Evolutionary conservation across 2,797 vertebrate species (phyloP), one percentile per base, ranked within the genome.

Genomic region (Nyctalus aviator): DNA sequence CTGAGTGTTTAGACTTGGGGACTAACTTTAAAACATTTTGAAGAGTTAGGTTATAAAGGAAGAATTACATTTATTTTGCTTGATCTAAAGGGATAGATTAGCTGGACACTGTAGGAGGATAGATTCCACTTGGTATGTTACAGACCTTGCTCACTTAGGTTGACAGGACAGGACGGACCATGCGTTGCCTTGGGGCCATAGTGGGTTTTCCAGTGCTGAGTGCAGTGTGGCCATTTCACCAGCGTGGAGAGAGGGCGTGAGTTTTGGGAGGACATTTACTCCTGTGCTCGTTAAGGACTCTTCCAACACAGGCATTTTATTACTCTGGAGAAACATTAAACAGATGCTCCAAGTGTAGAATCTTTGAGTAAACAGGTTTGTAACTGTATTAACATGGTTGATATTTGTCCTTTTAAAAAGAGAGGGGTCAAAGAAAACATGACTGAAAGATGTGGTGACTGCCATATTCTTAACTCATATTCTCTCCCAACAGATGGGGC

Each of bases 401-500:
- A 30, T 76, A 18, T 23, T 85, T 96, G 8, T 72, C 35, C 11
- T 77, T 90, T 89, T 27, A 83, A 84, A 55, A 86, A 57, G 62
- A 55, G 53, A 84, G 55, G 23, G 18, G 48, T 10, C 25, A 83
- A 9, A 55, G 81, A 84, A 92, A 90, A 77, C 23, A 20, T 82
- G 66, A 57, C n/a, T 86, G 66, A 75, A 71, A 8, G 14, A 41
- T 25, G 53, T 64, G 69, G 41, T 64, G 48, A 77, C 12, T 17
- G 69, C 68, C 41, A 57, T 50, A 21, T 27, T 87, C 8, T 90
- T 59, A 78, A 78, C 64, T 72, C 37, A 35, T 23, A 17, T 41
- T 46, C 11, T 81, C 21, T 53, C 7, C 90, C 96, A 95, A 6
- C 91, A 99, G 99, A 96, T 96, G 99, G 97, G 99, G 99, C 93